phyloP scores from a whole-genome alignment of 1,140 invertebrate species.

The Panagrolaimus sp. region DNA sequence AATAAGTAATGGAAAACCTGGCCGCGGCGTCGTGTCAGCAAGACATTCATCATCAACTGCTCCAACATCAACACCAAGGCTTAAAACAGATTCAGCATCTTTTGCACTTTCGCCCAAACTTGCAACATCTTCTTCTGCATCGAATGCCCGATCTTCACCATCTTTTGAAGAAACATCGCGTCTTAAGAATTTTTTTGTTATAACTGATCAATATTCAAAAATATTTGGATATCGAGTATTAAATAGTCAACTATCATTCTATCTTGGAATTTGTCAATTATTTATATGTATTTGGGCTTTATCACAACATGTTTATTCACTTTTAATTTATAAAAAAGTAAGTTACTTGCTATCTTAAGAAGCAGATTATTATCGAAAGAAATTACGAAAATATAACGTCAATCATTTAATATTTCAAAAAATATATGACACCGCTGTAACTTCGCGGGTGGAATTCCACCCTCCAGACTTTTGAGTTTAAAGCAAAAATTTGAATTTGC shows the following conservation, averaged over 20 bases:
- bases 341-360: no score
- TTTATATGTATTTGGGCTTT: conserved; percentile 49
- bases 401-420: no score
- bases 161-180: neutral
- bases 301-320: conserved; percentile 49
- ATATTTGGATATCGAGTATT: conserved; percentile 48
- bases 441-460: no score
- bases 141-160: neutral
- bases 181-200: conserved; percentile 19
- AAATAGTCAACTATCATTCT: conserved; percentile 46
- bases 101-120: neutral
- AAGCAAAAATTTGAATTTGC: no score
- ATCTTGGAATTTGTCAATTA: conserved; percentile 45
- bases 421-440: no score
- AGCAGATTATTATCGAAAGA: no score
- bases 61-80: neutral
- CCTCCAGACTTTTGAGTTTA: no score
- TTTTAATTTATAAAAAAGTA: conserved; percentile 43
- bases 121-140: neutral
- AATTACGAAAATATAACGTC: no score
- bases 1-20: no score
- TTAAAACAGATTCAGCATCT: neutral
- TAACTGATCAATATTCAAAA: conserved; percentile 40
- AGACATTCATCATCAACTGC: neutral
- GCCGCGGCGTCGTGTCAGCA: neutral